Conservation (phyloP, 2,888 invertebrate genomes). For the Atrina japonica region DNA sequence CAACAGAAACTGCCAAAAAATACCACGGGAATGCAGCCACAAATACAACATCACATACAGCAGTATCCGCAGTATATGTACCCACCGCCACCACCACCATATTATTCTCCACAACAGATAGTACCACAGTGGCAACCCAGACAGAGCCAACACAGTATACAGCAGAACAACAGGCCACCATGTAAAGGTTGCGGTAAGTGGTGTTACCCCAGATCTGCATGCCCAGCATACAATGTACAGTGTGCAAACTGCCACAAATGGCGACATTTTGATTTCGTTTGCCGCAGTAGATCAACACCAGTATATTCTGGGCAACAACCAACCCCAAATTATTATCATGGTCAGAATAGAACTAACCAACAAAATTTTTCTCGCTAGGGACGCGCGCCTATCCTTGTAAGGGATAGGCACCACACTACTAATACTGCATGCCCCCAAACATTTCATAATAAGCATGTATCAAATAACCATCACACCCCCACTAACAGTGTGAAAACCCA, state of each 20-base stretch:
- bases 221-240: too few species aligned
- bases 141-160: too few species aligned
- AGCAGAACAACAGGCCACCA: too few species aligned
- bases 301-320: too few species aligned
- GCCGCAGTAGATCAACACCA: background rate
- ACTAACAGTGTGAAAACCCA: too few species aligned
- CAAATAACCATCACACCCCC: too few species aligned
- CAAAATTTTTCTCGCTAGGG: constrained; percentile 1
- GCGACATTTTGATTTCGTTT: constrained; percentile 17
- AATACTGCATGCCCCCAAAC: background rate
- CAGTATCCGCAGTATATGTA: too few species aligned
- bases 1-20: background rate
- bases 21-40: background rate
- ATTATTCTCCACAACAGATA: background rate
- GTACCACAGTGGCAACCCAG: too few species aligned
- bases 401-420: constrained; percentile 16
- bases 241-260: constrained; percentile 6
- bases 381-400: too few species aligned
- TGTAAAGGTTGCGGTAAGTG: constrained; percentile 31
- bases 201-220: too few species aligned
- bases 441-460: too few species aligned
- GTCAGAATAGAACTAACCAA: background rate
- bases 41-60: background rate
- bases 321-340: background rate
- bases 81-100: background rate